Conservation (phyloP, 30 jellyfish, hydroid and myxozoan species). For the Chironex yamaguchii region DNA sequence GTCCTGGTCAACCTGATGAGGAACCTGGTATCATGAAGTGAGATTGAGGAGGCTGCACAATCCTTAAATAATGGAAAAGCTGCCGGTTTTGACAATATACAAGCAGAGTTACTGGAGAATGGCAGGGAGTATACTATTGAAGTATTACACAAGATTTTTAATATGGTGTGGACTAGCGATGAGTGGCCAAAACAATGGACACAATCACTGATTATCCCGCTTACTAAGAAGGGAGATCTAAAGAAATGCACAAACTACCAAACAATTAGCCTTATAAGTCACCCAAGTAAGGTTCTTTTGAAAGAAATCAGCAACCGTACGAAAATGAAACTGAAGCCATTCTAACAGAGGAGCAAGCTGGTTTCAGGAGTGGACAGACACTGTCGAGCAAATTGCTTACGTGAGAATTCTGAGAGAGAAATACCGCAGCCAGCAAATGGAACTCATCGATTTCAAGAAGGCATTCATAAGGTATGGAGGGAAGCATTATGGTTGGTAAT, state of each 20-base stretch:
- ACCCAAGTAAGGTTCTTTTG: conserved; percentile 58
- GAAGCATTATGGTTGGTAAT: conserved; percentile 38
- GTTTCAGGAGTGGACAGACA: conserved; percentile 68
- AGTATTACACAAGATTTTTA: conserved; percentile 27
- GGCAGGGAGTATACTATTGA: conserved; percentile 46
- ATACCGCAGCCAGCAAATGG: conserved; percentile 56
- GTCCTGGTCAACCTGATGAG: conserved; percentile 10
- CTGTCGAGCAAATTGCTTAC: conserved; percentile 34
- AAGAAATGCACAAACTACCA: conserved; percentile 37
- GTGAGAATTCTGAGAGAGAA: conserved; percentile 51
- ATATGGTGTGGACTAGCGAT: conserved; percentile 48
- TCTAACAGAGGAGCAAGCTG: conserved; percentile 69
- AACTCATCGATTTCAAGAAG: conserved; percentile 53
- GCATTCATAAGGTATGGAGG: conserved; percentile 58
- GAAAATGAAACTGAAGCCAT: conserved; percentile 40
- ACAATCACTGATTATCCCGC: conserved; percentile 34
- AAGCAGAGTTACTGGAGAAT: conserved; percentile 23
- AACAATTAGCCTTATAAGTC: conserved; percentile 65
- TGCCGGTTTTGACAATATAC: conserved; percentile 64
- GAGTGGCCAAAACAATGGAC: conserved; percentile 65
- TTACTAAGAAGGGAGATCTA: conserved; percentile 61
- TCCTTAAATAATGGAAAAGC: conserved; percentile 51
- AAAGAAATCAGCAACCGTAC: conserved; percentile 34
- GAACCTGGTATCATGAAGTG: conserved; percentile 35
- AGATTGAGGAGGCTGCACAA: conserved; percentile 35